These are phyloP conservation scores for Xenus cinereus DNA, from an alignment of 2,113 vertebrate species.

Conservation along the genomic window DNA sequence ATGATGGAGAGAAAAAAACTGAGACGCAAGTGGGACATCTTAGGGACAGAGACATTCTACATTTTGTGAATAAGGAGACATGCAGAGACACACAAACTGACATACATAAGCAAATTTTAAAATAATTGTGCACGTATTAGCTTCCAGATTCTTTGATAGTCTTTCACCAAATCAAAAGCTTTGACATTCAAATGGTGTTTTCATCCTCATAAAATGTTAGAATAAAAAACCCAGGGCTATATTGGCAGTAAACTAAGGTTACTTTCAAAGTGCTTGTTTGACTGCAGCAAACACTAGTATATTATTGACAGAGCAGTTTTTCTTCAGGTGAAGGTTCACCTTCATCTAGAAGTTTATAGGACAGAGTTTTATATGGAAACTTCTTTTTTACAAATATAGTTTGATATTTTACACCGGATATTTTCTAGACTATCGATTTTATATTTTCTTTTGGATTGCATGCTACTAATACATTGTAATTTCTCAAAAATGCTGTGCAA, in stretches of 20 bases:
- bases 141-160: background rate
- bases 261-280: background rate
- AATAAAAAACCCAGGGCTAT: background rate
- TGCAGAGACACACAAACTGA: background rate
- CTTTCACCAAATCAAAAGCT: background rate
- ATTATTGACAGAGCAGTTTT: slow-evolving; percentile 16
- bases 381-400: background rate
- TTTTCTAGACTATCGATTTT: background rate
- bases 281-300: background rate
- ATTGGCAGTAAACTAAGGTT: background rate
- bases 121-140: background rate
- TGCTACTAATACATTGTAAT: slow-evolving; percentile 3
- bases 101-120: background rate
- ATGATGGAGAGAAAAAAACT: background rate
- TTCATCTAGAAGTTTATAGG: slow-evolving; percentile 24
- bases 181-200: background rate
- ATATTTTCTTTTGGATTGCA: background rate
- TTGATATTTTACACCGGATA: background rate
- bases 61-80: background rate
- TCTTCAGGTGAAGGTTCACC: background rate
- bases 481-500: slow-evolving; percentile 9
- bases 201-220: background rate
- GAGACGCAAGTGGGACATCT: background rate
- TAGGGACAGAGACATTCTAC: background rate
- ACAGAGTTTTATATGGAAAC: background rate